Evolutionary conservation across 2,797 vertebrate genomes (phyloP), one percentile per base, ranked within the genome.

Genomic region (Amphiprion clarkii): DNA sequence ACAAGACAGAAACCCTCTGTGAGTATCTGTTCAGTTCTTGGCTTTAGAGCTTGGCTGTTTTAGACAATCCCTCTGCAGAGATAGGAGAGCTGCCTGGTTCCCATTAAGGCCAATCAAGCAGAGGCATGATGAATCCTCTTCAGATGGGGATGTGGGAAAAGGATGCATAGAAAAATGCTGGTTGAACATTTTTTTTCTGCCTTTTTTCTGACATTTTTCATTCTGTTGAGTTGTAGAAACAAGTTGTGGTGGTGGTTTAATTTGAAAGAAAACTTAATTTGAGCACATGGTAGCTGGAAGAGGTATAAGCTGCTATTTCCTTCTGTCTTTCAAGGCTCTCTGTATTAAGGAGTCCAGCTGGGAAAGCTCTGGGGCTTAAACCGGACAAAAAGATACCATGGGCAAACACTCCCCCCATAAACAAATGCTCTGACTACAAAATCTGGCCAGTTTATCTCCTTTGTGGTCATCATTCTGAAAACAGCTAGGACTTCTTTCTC

Each of bases 11-110:
- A 72, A 60, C 19, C 60, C 33, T 60, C 16, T 81, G 92, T 93
- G 79, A 94, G 91, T 92, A 92, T 84, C 23, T 73, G 63, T 71
- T 84, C 49, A 56, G 27, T 57, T 59, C 44, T 80, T 53, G 68
- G 23, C 17, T 36, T 76, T 79, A 76, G 71, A 61, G 52, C 42
- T 56, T 2, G 39, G 29, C 57, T 56, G 70, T 69, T 74, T 62
- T 58, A 62, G 17, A 57, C 17, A 23, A 13, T 63, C 17, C 19
- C 14, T 39, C 25, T 53, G 61, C 3, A 14, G 62, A 73, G 21
- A 51, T 62, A 67, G 27, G 42, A 58, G 31, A 40, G 52, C 71
- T 67, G 67, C 74, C 84, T 90, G 86, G 74, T 91, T 87, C 78
- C 67, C 49, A 88, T 91, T 86, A 88, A 55, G 66, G 33, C 40